Base-by-base conservation (phyloP, 2,888 invertebrate species). In the Chouioia cunea region DNA sequence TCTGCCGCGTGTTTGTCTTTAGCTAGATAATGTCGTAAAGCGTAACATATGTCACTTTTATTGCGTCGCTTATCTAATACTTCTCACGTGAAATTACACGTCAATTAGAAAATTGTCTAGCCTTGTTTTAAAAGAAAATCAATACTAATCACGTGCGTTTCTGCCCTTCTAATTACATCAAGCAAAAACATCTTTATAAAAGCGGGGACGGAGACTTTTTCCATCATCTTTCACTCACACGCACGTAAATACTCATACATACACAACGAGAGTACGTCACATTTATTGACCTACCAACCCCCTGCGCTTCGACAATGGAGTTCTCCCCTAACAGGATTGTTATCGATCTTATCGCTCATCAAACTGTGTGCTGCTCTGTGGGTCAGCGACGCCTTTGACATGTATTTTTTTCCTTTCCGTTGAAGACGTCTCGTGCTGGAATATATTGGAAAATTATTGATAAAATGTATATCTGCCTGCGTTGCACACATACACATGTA, bases 261-360 rank as follows among this genome's bases (percentile, higher is more conserved):
- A 6, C 27, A 36, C 20, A 12, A 18, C 1, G 22, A n/a, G 16
- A 52, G 52, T 69, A 52, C 44, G 69, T 64, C 69, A 53, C 58
- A 20, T 57, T 69, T 63, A 69, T 69, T 64, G 69, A 58, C 23
- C 64, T 43, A 53, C 16, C 58, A 20, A 47, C 46, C 23, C 56
- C 16, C 57, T 20, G 6, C 43, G 23, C 54, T 36, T 48, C 27
- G 56, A 60, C 56, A 50, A 63, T 63, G 12, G 20, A 52, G 57
- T 50, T 48, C 18, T 50, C 57, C 68, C 60, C 65, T 65, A 70
- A 70, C 70, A 54, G 48, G 65, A 71, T 71, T 71, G 52, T 71
- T 71, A 71, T 71, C 71, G 66, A 71, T 66, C 66, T 63, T 66
- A 71, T 71, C 66, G 47, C 58, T 66, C 66, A 62, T 66, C 62